Evolutionary conservation across 2,888 invertebrate species (phyloP), one percentile per base, ranked within the genome.

Genomic region (Malthinus flaveolus): DNA sequence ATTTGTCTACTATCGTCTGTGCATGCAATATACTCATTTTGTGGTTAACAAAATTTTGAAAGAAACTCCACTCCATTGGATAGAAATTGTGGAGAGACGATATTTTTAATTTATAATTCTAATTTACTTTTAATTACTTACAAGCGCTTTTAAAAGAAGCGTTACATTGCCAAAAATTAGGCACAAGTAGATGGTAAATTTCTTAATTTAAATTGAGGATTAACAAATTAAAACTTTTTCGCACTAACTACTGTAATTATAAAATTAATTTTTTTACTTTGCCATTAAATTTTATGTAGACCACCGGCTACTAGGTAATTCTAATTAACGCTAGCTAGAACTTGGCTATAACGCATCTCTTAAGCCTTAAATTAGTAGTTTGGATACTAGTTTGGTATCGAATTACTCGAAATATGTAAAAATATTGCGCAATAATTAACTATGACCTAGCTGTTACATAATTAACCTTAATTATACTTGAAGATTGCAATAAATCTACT

Each of bases 1-100:
- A 58, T 48, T 58, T 42, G 32, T 49, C 44, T 32, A 12, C 32
- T 13, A 32, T 36, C 44, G 23, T 42, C n/a, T 42, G 39, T 37
- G 32, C 56, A 51, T 47, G 51, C 45, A 34, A 57, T 42, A 37
- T 11, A n/a, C 39, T 42, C 39, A 15, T 42, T 42, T 42, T 12
- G 15, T 15, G 7, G 7, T 15, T 12, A 9, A 39, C 1, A 15
- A 39, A 5, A 15, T 39, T 39, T 39, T 7, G 1, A 13, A 13
- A 37, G n/a, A n/a, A n/a, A n/a, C n/a, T n/a, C n/a, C n/a, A n/a
- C n/a, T 37, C 12, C 12, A 13, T 13, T 37, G 11, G 11, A 13
- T 13, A 37, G 12, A 37, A 13, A 13, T 13, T 37, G 1, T 36
- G n/a, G n/a, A 13, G 39, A 7, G n/a, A 39, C 39, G 9, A 13